A percentile compares a stretch with the other conserved stretches of the same genome.
Evolutionary conservation across 2,113 vertebrate species (phyloP).

Genomic region (Meles meles): DNA sequence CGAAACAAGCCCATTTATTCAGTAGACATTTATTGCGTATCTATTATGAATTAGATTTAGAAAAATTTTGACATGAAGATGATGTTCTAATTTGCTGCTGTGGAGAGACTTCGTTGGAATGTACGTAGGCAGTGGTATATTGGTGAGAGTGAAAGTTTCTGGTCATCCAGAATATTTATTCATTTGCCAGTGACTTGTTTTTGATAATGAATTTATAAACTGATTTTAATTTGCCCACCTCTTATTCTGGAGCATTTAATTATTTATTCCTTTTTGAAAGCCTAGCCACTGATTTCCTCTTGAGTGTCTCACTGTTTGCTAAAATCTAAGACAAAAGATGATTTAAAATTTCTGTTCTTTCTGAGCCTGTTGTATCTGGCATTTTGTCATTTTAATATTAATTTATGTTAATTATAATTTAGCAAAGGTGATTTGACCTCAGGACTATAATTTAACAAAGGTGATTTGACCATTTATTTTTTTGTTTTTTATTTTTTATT

Average conservation of each 20-base stretch:
- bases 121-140: background rate
- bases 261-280: constrained; percentile 36
- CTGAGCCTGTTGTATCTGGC: background rate
- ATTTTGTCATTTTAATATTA: constrained; percentile 42
- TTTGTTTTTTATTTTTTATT: too few relatives aligned
- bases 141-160: background rate
- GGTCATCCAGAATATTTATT: background rate
- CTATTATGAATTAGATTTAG: background rate
- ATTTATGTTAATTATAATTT: constrained; percentile 10
- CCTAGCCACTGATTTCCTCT: background rate
- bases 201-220: background rate
- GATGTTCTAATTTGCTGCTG: background rate
- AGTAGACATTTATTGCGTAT: background rate
- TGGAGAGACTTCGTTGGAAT: background rate
- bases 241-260: background rate
- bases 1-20: background rate
- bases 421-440: constrained; percentile 6
- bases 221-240: background rate
- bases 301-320: background rate
- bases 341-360: constrained; percentile 22
- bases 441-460: constrained; percentile 11
- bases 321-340: background rate
- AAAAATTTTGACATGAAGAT: background rate
- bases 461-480: too few relatives aligned
- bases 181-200: background rate